Evolutionary conservation across 1,140 invertebrate species (phyloP).

Genomic region (Hyles vespertilio): DNA sequence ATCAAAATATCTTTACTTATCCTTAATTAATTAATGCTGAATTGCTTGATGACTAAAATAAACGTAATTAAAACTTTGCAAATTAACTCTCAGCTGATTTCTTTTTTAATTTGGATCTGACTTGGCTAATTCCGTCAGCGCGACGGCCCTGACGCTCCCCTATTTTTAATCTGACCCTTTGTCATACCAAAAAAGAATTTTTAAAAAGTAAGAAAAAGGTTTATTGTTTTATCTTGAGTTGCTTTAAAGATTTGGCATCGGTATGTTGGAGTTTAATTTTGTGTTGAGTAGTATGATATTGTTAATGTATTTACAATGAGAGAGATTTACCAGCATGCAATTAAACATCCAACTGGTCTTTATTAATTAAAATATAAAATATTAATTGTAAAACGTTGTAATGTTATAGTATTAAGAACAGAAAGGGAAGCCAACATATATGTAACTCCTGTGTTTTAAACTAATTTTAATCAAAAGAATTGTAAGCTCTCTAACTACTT

Average conservation of each 20-base stretch:
- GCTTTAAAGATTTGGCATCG: conserved; percentile 5
- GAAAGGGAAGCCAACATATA: too few relatives aligned
- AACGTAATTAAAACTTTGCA: conserved; percentile 73
- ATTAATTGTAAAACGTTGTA: too few relatives aligned
- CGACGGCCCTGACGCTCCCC: conserved; percentile 63
- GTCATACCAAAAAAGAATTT: conserved; percentile 35
- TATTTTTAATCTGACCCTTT: conserved; percentile 47
- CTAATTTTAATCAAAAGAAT: too few relatives aligned
- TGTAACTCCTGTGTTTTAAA: too few relatives aligned
- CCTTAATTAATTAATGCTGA: conserved; percentile 49
- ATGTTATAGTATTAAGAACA: too few relatives aligned
- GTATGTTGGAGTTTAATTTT: too few relatives aligned
- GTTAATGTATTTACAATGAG: too few relatives aligned
- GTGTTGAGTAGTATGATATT: too few relatives aligned
- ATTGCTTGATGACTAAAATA: conserved; percentile 64
- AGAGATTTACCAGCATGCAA: too few relatives aligned
- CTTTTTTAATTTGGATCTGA: conserved; percentile 69
- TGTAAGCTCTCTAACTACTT: too few relatives aligned
- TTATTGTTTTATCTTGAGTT: conserved; percentile 9
- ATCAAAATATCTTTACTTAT: conserved; percentile 24
- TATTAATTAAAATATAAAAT: too few relatives aligned
- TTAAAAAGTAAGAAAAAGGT: conserved; percentile 7
- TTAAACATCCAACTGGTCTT: too few relatives aligned
- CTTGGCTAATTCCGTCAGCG: conserved; percentile 62
- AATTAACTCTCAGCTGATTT: conserved; percentile 66